Evolutionary conservation across 2,797 vertebrate species (phyloP), one percentile per base, ranked within the genome.

Genomic region (Cyprinella venusta): DNA sequence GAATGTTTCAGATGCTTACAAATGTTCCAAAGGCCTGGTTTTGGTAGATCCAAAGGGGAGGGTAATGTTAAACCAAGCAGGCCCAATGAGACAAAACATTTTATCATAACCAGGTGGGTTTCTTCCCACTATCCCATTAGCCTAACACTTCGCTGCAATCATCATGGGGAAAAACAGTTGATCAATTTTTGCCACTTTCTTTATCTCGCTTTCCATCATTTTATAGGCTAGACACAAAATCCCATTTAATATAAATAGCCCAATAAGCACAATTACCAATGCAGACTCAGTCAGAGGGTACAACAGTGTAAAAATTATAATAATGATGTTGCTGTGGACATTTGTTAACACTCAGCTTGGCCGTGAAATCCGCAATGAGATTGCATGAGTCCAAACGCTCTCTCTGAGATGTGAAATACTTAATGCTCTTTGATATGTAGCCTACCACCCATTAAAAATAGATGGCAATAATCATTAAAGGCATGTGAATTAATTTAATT

Each of bases 401-500:
- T 82, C 24, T 40, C 61, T 79, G 21, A 78, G 87, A 88, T 88
- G 85, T 15, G 71, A 88, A 91, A 86, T 90, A 91, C 89, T 92
- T 90, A 91, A 89, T 90, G 83, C 89, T 90, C 92, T 94, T 95
- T 95, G 93, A 94, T 94, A 94, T 92, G 92, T 89, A 48, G 45
- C 45, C 45, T 48, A 65, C 86, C 88, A 83, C 86, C 92, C 92
- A 94, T 95, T 95, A 95, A 95, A 95, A 94, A 95, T 94, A 93
- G 92, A 95, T 94, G 92, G 91, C 79, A 38, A 90, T 91, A 91
- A 93, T 95, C 93, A 94, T 94, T 93, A 93, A 91, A 92, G 91
- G 91, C 92, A 91, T 93, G 86, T 84, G 92, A 94, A 94, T 94
- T 93, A 94, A 94, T 94, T 92, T 93, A 94, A 95, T 95, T 95